Evolutionary conservation across 2,888 invertebrate species (phyloP), one percentile per base, ranked within the genome.

Genomic region (Cyrtodaria siliqua): DNA sequence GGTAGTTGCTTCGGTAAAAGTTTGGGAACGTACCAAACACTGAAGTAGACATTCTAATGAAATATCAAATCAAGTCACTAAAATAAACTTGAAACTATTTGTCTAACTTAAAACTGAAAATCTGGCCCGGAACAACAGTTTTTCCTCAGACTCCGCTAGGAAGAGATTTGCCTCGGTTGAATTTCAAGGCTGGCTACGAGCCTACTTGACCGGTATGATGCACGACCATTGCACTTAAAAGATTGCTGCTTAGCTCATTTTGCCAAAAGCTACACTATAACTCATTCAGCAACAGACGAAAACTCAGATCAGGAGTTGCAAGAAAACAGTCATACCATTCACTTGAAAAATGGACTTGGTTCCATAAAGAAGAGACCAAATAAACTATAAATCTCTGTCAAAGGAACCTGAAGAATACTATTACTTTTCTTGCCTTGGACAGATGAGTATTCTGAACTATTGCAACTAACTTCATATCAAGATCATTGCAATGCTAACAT

Each of bases 221-320:
- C n/a, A n/a, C n/a, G n/a, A n/a, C n/a, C 75, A 2, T 4, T 14
- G 2, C n/a, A 20, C 1, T 23, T 75, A 6, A 3, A 50, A 20
- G n/a, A 53, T 18, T 38, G 63, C 18, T 80, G 78, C 47, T 29
- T 64, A 27, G 75, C 75, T 23, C 18, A 64, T 8, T 75, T 75
- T 70, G 64, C 73, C n/a, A n/a, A n/a, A n/a, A n/a, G n/a, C 16
- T 69, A 75, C 40, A 18, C 20, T 23, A 14, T 42, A 38, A 16
- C 14, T 9, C 18, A 44, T 24, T 26, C 9, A 9, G 16, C 16
- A 9, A 9, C 44, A 44, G n/a, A 44, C 40, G 40, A n/a, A 44
- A 29, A 61, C 3, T 44, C 57, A 42, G 71, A 72, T 29, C 29
- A 53, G 14, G 64, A 64, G 29, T 18, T 12, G 12, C 8, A 44